phyloP scores from a whole-genome alignment of 1,140 invertebrate species.

The Bombus polaris region DNA sequence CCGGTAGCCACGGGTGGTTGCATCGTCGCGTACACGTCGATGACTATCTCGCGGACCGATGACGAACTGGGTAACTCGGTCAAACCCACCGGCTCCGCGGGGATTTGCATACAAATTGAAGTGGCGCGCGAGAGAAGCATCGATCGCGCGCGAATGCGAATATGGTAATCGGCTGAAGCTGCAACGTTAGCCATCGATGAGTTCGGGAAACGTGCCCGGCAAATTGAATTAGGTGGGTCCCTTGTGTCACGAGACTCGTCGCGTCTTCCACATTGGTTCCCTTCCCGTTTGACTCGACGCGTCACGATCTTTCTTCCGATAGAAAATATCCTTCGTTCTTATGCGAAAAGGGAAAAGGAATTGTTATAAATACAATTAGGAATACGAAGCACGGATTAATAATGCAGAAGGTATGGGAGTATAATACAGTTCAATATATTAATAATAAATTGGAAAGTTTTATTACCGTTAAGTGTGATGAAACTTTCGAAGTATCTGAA shows the following conservation, averaged over 20 bases:
- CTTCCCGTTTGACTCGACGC: background rate
- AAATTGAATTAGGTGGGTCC: constrained; percentile 30
- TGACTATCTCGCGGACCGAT: constrained; percentile 2
- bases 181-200: constrained; percentile 35
- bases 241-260: background rate
- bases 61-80: constrained; percentile 50
- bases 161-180: constrained; percentile 37
- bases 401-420: no score
- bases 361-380: background rate
- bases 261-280: no score
- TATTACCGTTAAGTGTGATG: background rate
- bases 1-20: background rate
- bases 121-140: constrained; percentile 10
- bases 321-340: background rate
- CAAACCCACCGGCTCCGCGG: constrained; percentile 8
- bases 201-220: constrained; percentile 38
- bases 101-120: constrained; percentile 58
- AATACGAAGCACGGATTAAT: background rate
- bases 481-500: background rate
- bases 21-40: background rate
- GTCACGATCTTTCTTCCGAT: background rate
- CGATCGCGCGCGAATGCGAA: constrained; percentile 22
- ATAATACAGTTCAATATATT: no score
- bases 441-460: no score
- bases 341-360: background rate